These are phyloP conservation scores for Lethocerus indicus DNA, from an alignment of 1,140 invertebrate genomes.

Conservation along the genomic window DNA sequence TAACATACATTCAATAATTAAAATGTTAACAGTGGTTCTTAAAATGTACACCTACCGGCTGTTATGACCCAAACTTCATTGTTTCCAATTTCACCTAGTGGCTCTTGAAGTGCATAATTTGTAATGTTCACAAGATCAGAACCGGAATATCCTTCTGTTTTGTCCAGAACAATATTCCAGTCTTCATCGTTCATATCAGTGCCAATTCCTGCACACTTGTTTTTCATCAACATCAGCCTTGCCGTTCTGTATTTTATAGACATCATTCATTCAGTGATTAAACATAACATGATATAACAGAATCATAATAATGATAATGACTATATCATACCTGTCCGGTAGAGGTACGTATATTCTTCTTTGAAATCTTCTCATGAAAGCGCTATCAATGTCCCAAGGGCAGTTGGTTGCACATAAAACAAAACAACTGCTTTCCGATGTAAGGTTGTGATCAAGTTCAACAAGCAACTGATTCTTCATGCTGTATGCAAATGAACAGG, in stretches of 20 bases:
- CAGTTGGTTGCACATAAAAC: constrained; percentile 42
- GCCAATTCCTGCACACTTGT: constrained; percentile 19
- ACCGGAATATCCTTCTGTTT: constrained; percentile 35
- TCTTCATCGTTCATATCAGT: constrained; percentile 20
- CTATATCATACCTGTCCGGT: constrained; percentile 25
- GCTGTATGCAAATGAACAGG: too few relatives aligned
- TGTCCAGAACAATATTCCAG: constrained; percentile 26
- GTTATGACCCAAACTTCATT: neutral
- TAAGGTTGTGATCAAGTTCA: constrained; percentile 23
- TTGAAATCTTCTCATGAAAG: constrained; percentile 39
- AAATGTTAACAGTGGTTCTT: neutral
- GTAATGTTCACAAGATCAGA: constrained; percentile 34
- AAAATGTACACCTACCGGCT: neutral
- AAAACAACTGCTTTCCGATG: constrained; percentile 21
- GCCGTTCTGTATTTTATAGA: neutral
- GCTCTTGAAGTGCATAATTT: constrained; percentile 22
- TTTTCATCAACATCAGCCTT: constrained; percentile 12
- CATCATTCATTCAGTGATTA: neutral
- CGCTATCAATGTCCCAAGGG: constrained; percentile 43
- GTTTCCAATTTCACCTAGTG: constrained; percentile 3
- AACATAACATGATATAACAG: neutral
- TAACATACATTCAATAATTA: neutral
- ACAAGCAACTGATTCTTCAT: constrained; percentile 14
- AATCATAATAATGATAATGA: neutral
- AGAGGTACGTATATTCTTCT: constrained; percentile 36